Conservation (phyloP, 2,888 invertebrate species). For the Hypsopygia costalis region DNA sequence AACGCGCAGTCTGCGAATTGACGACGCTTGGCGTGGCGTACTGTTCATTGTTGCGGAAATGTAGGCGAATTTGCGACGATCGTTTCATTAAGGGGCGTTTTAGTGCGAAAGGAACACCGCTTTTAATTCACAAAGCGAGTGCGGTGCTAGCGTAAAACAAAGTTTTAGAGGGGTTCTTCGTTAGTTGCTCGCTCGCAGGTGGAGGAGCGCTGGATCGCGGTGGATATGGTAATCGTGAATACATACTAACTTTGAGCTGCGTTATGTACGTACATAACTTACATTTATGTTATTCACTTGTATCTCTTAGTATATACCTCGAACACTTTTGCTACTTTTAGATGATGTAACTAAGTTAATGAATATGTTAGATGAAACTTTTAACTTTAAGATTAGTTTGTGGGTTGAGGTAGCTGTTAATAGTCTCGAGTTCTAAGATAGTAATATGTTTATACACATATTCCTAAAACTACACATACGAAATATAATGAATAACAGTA, state of each 20-base stretch:
- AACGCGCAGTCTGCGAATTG: constrained; percentile 53
- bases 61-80: constrained; percentile 72
- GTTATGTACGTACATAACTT: constrained; percentile 6
- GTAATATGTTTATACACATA: no score
- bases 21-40: constrained; percentile 53
- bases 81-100: constrained; percentile 71
- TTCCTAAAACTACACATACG: background rate
- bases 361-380: constrained; percentile 4
- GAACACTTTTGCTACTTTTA: constrained; percentile 1
- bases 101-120: constrained; percentile 58
- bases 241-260: constrained; percentile 13
- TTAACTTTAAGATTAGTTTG: no score
- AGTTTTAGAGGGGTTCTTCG: constrained; percentile 66
- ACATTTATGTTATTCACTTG: background rate
- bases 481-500: constrained; percentile 16
- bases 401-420: background rate
- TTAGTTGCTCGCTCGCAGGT: constrained; percentile 65
- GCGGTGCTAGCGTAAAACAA: constrained; percentile 57
- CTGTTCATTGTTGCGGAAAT: constrained; percentile 67
- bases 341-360: constrained; percentile 2
- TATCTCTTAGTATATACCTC: background rate
- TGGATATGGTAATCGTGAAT: constrained; percentile 26
- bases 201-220: constrained; percentile 28
- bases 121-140: constrained; percentile 70
- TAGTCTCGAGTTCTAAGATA: background rate